Evolutionary conservation across 2,888 invertebrate species (phyloP), one percentile per base, ranked within the genome.

Genomic region (Aleiodes leptofemur): DNA sequence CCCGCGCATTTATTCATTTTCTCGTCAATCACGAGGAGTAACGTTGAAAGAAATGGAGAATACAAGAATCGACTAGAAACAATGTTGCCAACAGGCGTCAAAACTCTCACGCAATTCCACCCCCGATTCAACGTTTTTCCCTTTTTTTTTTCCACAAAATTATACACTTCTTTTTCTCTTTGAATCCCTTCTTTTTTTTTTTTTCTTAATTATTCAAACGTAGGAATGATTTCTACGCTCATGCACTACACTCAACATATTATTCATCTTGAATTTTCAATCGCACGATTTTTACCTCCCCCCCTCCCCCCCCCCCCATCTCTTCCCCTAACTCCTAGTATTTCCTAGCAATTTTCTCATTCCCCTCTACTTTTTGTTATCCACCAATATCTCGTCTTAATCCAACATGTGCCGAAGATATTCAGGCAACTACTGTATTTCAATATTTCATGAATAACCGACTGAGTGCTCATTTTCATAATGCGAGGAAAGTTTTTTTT

Each of bases 341-440:
- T 56, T 69, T 69, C 73, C 69, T n/a, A 56, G 51, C 43, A 56
- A 72, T 72, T 69, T 76, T 73, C 72, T 34, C 34, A 61, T 38
- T 68, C 71, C 69, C 48, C 43, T 55, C 16, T 13, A 9, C 34
- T 23, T 29, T 68, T 53, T 11, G 61, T 61, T 61, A 38, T 61
- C n/a, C 16, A 9, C 43, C 43, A 43, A 43, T 43, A 43, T 43
- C 43, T 9, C 43, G 7, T 64, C 48, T 48, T 64, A 64, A 64
- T 64, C 48, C 23, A 64, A 14, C 64, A 48, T 61, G 43, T 16
- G 43, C 11, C 43, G 61, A 38, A 61, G 61, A 61, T 38, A 43
- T 61, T 13, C 61, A 61, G 43, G 38, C 38, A 43, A 61, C 38
- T 43, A 38, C 64, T 61, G 64, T 64, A 48, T 48, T 43, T 48